These are phyloP conservation scores for Phortica magna DNA, from an alignment of 2,888 invertebrate species.

Conservation along the genomic window DNA sequence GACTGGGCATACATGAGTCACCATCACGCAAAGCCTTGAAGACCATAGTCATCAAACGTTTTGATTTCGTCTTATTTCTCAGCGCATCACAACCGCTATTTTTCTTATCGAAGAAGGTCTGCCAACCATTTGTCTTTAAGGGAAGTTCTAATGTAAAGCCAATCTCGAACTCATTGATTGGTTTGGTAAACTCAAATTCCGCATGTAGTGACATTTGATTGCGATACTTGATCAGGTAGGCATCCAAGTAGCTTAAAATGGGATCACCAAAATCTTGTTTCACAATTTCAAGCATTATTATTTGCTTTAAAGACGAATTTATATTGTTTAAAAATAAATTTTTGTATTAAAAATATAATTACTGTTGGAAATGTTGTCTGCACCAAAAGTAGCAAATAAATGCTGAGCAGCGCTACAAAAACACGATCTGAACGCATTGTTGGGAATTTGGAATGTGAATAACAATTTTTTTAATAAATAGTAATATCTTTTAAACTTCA, in stretches of 20 bases:
- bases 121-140: conserved; percentile 1
- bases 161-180: background rate
- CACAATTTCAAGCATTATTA: background rate
- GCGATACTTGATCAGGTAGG: background rate
- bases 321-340: background rate
- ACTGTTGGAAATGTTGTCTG: too few species aligned
- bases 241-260: background rate
- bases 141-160: background rate
- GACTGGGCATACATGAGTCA: conserved; percentile 4
- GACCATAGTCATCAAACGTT: conserved; percentile 14
- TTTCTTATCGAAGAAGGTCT: conserved; percentile 9
- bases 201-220: conserved; percentile 12
- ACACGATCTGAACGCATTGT: background rate
- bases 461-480: background rate
- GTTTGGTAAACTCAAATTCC: conserved; percentile 24
- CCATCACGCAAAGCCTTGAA: conserved; percentile 15
- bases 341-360: background rate
- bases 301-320: background rate
- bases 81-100: background rate
- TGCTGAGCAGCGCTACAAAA: background rate
- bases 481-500: too few species aligned
- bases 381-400: conserved; percentile 31
- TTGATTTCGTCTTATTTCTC: background rate
- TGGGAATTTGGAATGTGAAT: background rate
- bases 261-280: background rate